Percentiles rank a stretch among this genome's conserved stretches.
phyloP scores from a whole-genome alignment of 2,888 invertebrate species.

The Merodon equestris region DNA sequence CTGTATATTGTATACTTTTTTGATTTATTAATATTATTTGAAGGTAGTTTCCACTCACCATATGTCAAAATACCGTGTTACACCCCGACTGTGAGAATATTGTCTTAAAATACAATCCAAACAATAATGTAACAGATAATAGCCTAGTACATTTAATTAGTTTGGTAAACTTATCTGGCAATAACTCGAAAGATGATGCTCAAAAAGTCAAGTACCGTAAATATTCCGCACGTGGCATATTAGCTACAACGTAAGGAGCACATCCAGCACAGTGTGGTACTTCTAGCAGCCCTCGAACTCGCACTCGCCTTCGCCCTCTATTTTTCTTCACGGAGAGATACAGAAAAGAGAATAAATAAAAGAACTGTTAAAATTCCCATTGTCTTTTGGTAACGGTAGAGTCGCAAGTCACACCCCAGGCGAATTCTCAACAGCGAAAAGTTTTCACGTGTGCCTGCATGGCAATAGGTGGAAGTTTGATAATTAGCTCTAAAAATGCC shows the following conservation, averaged over 20 bases:
- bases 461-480: constrained; percentile 70
- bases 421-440: constrained; percentile 72
- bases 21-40: too few species aligned
- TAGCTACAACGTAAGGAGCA: constrained; percentile 40
- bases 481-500: constrained; percentile 77
- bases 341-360: constrained; percentile 27
- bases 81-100: too few species aligned
- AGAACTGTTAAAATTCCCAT: constrained; percentile 55
- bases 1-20: too few species aligned
- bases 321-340: constrained; percentile 19
- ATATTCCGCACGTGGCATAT: constrained; percentile 71
- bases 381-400: constrained; percentile 48
- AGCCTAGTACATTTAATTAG: constrained; percentile 56
- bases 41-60: too few species aligned
- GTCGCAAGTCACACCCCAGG: constrained; percentile 45
- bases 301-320: constrained; percentile 12
- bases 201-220: constrained; percentile 77
- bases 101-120: too few species aligned
- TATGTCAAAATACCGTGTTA: too few species aligned
- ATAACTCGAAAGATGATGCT: constrained; percentile 53
- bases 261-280: constrained; percentile 48
- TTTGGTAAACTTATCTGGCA: constrained; percentile 53
- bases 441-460: constrained; percentile 65
- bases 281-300: background rate
- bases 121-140: constrained; percentile 23